phyloP scores from a whole-genome alignment of 2,888 invertebrate species.

The Chymomyza fuscimana region DNA sequence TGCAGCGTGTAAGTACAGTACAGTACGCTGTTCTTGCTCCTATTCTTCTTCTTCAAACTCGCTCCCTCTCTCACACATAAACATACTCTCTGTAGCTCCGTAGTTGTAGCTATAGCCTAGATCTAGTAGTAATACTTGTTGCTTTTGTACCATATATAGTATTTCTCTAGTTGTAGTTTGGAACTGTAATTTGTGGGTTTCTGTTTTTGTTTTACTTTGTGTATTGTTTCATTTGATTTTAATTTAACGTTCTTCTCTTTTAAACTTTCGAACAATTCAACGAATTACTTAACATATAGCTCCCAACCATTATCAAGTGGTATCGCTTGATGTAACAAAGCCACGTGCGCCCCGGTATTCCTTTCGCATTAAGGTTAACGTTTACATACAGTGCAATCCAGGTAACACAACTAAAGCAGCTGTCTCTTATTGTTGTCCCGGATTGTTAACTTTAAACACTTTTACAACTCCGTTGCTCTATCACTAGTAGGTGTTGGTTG shows the following conservation, averaged over 20 bases:
- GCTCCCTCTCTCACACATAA: background rate
- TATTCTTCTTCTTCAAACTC: background rate
- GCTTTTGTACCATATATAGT: slow-evolving; percentile 16
- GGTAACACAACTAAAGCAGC: slow-evolving; percentile 74
- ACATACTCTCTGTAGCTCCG: slow-evolving; percentile 24
- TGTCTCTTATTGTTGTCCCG: background rate
- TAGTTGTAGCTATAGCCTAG: slow-evolving; percentile 22
- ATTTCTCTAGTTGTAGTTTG: background rate
- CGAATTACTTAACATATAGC: slow-evolving; percentile 59
- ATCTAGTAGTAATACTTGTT: background rate
- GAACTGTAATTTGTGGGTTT: background rate
- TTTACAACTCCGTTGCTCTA: slow-evolving; percentile 2
- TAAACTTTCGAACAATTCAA: slow-evolving; percentile 33
- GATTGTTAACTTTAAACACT: background rate
- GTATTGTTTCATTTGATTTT: slow-evolving; percentile 32
- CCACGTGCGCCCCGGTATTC: slow-evolving; percentile 79
- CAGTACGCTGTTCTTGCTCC: slow-evolving; percentile 31
- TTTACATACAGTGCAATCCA: slow-evolving; percentile 76
- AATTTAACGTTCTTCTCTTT: slow-evolving; percentile 45
- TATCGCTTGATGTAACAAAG: slow-evolving; percentile 82
- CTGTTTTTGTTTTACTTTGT: slow-evolving; percentile 29
- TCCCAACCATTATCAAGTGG: slow-evolving; percentile 81
- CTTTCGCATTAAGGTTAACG: slow-evolving; percentile 78
- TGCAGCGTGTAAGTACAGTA: slow-evolving; percentile 52
- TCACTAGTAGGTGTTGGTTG: slow-evolving; percentile 24